Base-by-base conservation (phyloP, 2,888 invertebrate genomes). In the Lithodes maja region DNA sequence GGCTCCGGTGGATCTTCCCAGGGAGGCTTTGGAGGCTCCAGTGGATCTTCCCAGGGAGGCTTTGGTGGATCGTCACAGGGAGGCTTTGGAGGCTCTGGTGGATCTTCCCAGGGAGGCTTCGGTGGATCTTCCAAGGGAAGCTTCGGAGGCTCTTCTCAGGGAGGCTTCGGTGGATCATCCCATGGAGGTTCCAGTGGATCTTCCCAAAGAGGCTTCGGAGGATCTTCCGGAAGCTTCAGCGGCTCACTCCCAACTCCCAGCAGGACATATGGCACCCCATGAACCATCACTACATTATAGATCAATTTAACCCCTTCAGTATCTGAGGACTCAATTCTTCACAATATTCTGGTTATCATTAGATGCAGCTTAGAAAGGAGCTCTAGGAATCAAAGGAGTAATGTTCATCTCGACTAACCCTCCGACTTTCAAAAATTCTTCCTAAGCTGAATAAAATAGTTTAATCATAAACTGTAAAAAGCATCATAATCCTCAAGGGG, bases 221-320 rank as follows among this genome's bases (percentile, higher is more conserved):
- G 86, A 3, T 49, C 81, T 3, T 50, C 33, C 49, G 84, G 87
- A 53, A 80, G 83, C 9, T 80, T 80, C 1, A 33, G 80, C n/a
- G 52, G 52, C 3, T n/a, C 80, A 17, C 9, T 49, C 9, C 33
- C 0, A 17, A 61, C 33, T 55, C 80, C 80, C 55, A 80, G 80
- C 33, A 80, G 80, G 61, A 80, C 17, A 54, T 80, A 80, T 15
- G 80, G 80, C 2, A 52, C 80, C 33, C 80, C 80, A n/a, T 80
- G 80, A 80, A 15, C 61, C 17, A n/a, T n/a, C n/a, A n/a, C n/a
- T n/a, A n/a, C n/a, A n/a, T n/a, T n/a, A n/a, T n/a, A n/a, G n/a
- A n/a, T n/a, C n/a, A n/a, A n/a, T n/a, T n/a, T n/a, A n/a, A n/a
- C n/a, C n/a, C n/a, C n/a, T n/a, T n/a, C n/a, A n/a, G n/a, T n/a